phyloP scores from a whole-genome alignment of 2,888 invertebrate species.

The Eupithecia insigniata region DNA sequence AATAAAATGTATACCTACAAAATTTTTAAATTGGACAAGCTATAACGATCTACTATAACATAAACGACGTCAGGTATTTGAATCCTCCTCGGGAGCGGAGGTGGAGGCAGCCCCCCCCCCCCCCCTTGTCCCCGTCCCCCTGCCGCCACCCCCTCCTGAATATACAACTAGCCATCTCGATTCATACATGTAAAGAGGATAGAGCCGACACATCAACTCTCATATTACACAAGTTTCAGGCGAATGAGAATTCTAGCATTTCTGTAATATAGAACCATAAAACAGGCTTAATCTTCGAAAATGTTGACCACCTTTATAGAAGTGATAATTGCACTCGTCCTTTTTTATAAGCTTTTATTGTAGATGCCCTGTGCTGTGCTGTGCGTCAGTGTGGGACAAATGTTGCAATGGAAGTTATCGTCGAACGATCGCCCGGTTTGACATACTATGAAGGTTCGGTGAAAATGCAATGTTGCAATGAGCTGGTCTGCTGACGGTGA shows the following conservation, averaged over 20 bases:
- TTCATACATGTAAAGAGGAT: conserved; percentile 12
- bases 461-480: no score
- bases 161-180: conserved; percentile 20
- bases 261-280: background rate
- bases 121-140: background rate
- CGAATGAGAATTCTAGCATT: background rate
- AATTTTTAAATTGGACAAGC: background rate
- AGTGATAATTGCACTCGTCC: no score
- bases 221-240: background rate
- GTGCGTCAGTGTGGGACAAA: no score
- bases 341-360: no score
- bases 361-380: no score
- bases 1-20: background rate
- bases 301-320: no score
- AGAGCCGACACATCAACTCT: background rate
- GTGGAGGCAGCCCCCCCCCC: background rate
- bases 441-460: no score
- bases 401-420: no score
- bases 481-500: no score
- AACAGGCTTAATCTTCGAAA: no score
- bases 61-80: conserved; percentile 19
- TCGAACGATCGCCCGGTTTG: no score
- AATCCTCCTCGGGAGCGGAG: conserved; percentile 9
- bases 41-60: background rate
- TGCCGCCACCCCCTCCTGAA: conserved; percentile 12